Conservation (phyloP, 2,888 invertebrate genomes). For the Endotricha flammealis region DNA sequence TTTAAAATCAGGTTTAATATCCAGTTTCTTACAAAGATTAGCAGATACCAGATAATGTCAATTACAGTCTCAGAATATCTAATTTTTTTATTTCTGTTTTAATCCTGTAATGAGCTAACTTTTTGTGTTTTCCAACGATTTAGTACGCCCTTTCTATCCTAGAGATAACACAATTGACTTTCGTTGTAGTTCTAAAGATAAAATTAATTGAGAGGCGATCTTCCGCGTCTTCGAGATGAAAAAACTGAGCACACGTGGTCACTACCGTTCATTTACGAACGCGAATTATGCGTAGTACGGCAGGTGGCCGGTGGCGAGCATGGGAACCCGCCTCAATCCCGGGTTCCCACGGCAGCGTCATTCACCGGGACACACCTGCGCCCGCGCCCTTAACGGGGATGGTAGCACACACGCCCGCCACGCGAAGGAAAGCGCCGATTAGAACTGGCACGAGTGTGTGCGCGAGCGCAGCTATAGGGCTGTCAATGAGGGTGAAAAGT, state of each 20-base stretch:
- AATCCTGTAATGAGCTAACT: too few species aligned
- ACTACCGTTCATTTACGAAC: constrained; percentile 78
- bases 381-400: constrained; percentile 66
- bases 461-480: constrained; percentile 27
- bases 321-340: constrained; percentile 72
- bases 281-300: constrained; percentile 78
- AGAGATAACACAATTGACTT: constrained; percentile 14
- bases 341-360: constrained; percentile 73
- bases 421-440: constrained; percentile 71
- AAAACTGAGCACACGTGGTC: constrained; percentile 73
- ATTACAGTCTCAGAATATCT: too few species aligned
- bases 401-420: constrained; percentile 70
- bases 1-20: too few species aligned
- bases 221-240: constrained; percentile 66
- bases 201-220: constrained; percentile 69
- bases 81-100: too few species aligned
- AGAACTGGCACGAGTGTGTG: constrained; percentile 47
- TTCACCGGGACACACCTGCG: constrained; percentile 72
- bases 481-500: constrained; percentile 1
- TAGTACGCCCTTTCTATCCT: not conserved
- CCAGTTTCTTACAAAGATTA: too few species aligned
- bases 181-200: constrained; percentile 46
- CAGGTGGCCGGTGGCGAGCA: constrained; percentile 68
- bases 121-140: too few species aligned
- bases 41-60: too few species aligned